A percentile compares a stretch with the other conserved stretches of the same genome.
These are phyloP conservation scores for Phyto melanocephala DNA, from an alignment of 2,888 invertebrate species.

Conservation along the genomic window DNA sequence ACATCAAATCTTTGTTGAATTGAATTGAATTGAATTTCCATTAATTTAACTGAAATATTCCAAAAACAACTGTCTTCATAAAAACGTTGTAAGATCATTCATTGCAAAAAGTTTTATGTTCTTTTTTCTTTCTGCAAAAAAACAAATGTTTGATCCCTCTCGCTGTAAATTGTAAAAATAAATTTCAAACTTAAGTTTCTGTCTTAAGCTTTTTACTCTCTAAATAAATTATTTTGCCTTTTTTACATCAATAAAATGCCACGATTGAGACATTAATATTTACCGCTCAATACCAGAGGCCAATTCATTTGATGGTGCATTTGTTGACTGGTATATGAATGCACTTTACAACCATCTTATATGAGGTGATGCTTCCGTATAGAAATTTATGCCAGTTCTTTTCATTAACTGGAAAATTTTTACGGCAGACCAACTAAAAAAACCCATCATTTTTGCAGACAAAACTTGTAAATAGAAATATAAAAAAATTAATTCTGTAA, in stretches of 20 bases:
- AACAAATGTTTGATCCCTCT: too few relatives aligned
- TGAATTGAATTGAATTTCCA: too few relatives aligned
- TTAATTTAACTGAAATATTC: too few relatives aligned
- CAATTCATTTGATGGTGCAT: slow-evolving; percentile 7
- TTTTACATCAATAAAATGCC: background rate
- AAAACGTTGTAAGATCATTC: too few relatives aligned
- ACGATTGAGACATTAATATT: slow-evolving; percentile 53
- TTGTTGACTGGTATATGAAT: background rate
- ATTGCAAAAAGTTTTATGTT: too few relatives aligned
- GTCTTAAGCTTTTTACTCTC: background rate
- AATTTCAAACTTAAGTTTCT: background rate
- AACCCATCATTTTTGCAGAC: slow-evolving; percentile 31
- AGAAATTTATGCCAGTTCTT: slow-evolving; percentile 6
- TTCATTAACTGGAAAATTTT: slow-evolving; percentile 19
- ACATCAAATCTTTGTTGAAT: too few relatives aligned
- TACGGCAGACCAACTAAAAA: slow-evolving; percentile 4
- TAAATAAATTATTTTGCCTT: background rate
- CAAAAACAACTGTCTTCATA: too few relatives aligned
- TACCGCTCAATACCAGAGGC: slow-evolving; percentile 38
- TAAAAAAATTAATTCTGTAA: background rate
- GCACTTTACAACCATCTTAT: slow-evolving; percentile 15
- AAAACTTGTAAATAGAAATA: slow-evolving; percentile 5
- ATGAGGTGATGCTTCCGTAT: slow-evolving; percentile 44
- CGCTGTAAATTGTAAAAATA: too few relatives aligned
- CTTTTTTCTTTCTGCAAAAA: too few relatives aligned